Evolutionary conservation across 2,888 invertebrate species (phyloP), one percentile per base, ranked within the genome.

Genomic region (Leptarthrus brevirostris): DNA sequence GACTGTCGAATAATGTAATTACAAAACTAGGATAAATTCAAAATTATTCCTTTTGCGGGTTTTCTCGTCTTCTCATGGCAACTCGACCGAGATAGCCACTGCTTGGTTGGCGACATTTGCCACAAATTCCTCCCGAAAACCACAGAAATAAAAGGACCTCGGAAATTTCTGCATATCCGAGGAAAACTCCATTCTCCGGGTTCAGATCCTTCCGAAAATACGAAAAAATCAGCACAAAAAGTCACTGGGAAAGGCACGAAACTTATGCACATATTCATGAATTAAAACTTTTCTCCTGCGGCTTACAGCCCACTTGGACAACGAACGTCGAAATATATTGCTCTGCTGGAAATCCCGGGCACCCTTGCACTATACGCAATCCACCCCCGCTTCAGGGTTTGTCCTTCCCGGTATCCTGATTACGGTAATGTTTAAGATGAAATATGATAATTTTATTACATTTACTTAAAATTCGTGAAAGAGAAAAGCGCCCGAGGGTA

Each of bases 391-490:
- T 47, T 47, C n/a, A 12, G 47, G 47, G n/a, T 12, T 47, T 12
- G 47, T 12, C 47, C 5, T 47, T 47, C 8, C 18, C 18, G 54
- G 2, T n/a, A 5, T 14, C 22, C 64, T 44, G 47, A 64, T 64
- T 64, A 64, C 64, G 64, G 44, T 16, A 64, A 64, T 64, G 18
- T 14, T 44, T 24, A 40, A 64, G 64, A 64, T 64, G 64, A 64
- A 64, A 64, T 64, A 64, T 64, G 64, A 64, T 64, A 64, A 64
- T 64, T 64, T 64, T 64, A 64, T 64, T 64, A 47, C 64, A 24
- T 44, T 64, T 64, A 64, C 14, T 64, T 64, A 64, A 64, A 64
- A 64, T 64, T 47, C 64, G 64, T 24, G 47, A 40, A 44, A 24
- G 22, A 22, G 64, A 24, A 44, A 12, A 44, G 24, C 24, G 64